Evolutionary conservation across 2,888 invertebrate genomes (phyloP).

Genomic region (Entomobrya multifasciata): DNA sequence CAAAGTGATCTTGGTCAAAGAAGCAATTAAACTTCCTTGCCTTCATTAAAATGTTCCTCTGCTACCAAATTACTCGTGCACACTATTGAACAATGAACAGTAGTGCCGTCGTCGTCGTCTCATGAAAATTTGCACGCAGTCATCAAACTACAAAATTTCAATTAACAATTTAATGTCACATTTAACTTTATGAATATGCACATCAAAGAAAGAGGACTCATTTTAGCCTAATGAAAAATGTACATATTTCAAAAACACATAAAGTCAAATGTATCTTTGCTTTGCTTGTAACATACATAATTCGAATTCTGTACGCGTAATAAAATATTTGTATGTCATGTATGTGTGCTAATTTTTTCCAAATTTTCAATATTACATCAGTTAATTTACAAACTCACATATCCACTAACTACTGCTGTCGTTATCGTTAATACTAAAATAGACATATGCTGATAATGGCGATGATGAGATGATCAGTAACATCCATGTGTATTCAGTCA

Average conservation of each 20-base stretch:
- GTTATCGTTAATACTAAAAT: too few species aligned
- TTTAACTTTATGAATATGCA: background rate
- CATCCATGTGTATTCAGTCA: too few species aligned
- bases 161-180: conserved; percentile 33
- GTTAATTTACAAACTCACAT: conserved; percentile 59
- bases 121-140: background rate
- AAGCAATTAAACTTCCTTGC: conserved; percentile 36
- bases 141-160: background rate
- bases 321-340: background rate
- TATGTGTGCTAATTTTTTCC: conserved; percentile 36
- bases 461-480: background rate
- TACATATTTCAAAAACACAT: too few species aligned
- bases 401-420: background rate
- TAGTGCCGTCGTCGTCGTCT: background rate
- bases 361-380: conserved; percentile 33
- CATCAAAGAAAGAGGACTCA: too few species aligned
- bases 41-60: background rate
- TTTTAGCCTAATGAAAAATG: too few species aligned
- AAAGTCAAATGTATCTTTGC: too few species aligned
- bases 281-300: too few species aligned
- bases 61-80: conserved; percentile 29
- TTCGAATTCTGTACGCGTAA: conserved; percentile 43
- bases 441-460: background rate
- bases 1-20: too few species aligned
- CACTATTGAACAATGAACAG: too few species aligned